phyloP scores from a whole-genome alignment of 2,888 invertebrate species.

The Brachyptera risi region DNA sequence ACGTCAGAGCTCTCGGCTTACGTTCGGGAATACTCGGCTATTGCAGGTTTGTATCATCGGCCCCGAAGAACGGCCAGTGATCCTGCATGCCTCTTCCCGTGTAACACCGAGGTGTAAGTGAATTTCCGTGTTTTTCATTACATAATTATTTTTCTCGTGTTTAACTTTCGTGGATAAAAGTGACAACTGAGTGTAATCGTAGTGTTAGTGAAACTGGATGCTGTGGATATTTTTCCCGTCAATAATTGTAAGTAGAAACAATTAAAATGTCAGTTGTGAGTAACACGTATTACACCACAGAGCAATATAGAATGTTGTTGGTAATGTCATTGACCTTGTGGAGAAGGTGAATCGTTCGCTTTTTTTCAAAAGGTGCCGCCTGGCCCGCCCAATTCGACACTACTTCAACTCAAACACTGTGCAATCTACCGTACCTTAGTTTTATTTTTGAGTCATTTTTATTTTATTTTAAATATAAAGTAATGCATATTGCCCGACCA shows the following conservation, averaged over 20 bases:
- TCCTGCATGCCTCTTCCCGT: slow-evolving; percentile 28
- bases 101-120: not conserved
- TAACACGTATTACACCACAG: slow-evolving; percentile 12
- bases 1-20: slow-evolving; percentile 20
- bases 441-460: not conserved
- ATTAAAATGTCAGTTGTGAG: slow-evolving; percentile 14
- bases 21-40: slow-evolving; percentile 27
- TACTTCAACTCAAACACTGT: not conserved
- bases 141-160: not conserved
- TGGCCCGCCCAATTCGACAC: not conserved
- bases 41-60: slow-evolving; percentile 17
- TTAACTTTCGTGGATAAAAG: slow-evolving; percentile 9
- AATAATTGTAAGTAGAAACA: not conserved
- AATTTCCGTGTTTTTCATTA: slow-evolving; percentile 15
- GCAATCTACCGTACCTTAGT: not conserved
- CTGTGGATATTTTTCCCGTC: slow-evolving; percentile 20
- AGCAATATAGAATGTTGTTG: no score
- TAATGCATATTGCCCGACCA: no score
- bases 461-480: no score
- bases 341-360: slow-evolving; percentile 10
- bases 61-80: slow-evolving; percentile 30
- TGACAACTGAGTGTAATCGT: slow-evolving; percentile 19
- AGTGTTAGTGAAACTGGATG: slow-evolving; percentile 1
- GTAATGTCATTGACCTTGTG: slow-evolving; percentile 24
- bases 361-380: slow-evolving; percentile 6